These are phyloP conservation scores for Megalurothrips usitatus DNA, from an alignment of 2,888 invertebrate species.

Conservation along the genomic window DNA sequence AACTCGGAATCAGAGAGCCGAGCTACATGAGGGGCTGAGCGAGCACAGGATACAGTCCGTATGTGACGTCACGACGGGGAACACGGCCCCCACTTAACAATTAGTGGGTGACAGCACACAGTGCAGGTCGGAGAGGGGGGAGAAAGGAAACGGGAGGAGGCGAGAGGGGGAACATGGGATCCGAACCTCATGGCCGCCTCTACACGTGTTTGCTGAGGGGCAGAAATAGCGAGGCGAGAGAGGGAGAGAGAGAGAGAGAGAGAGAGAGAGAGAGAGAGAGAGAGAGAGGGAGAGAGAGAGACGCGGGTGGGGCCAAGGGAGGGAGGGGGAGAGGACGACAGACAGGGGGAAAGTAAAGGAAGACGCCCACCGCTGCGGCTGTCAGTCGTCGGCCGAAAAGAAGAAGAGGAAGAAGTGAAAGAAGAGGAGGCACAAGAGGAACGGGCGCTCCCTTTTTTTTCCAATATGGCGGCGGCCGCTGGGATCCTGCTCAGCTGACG, in stretches of 20 bases:
- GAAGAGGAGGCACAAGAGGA: not conserved
- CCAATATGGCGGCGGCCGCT: slow-evolving; percentile 17
- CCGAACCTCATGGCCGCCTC: not conserved
- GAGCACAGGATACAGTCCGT: too few species aligned
- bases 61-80: too few species aligned
- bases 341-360: not conserved
- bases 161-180: not conserved
- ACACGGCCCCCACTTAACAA: not conserved
- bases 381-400: not conserved
- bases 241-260: not conserved
- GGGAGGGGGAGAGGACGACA: not conserved
- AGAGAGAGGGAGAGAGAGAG: not conserved
- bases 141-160: not conserved
- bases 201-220: not conserved
- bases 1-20: too few species aligned
- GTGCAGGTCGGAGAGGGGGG: not conserved
- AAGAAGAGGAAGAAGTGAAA: not conserved
- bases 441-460: not conserved
- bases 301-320: not conserved
- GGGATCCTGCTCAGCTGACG: not conserved
- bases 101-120: not conserved
- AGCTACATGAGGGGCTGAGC: too few species aligned
- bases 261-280: not conserved
- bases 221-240: not conserved
- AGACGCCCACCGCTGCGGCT: not conserved